Conservation (phyloP, 1,140 invertebrate genomes). For the Epicauta chinensis region DNA sequence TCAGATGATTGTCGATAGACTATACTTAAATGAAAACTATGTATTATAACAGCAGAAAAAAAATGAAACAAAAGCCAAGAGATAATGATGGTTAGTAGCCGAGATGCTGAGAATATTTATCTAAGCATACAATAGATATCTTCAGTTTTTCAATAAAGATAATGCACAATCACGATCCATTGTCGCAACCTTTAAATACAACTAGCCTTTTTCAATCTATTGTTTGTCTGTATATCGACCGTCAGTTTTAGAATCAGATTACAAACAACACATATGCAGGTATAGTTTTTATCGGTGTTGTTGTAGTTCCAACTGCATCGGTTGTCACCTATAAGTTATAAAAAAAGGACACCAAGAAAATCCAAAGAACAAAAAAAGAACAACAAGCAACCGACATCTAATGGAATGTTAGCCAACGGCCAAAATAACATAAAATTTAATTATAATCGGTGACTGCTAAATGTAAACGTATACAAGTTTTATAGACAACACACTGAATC, state of each 20-base stretch:
- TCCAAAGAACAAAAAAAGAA: too few species aligned
- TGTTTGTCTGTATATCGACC: background rate
- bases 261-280: background rate
- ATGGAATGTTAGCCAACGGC: too few species aligned
- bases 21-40: background rate
- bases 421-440: background rate
- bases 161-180: conserved; percentile 24
- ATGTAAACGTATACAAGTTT: conserved; percentile 8
- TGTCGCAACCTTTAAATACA: conserved; percentile 22
- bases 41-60: background rate
- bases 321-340: background rate
- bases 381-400: too few species aligned
- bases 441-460: background rate
- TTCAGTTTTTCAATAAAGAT: conserved; percentile 25
- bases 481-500: conserved; percentile 9
- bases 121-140: conserved; percentile 25
- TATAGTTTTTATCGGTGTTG: background rate
- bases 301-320: background rate
- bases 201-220: conserved; percentile 9
- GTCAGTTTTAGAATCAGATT: background rate
- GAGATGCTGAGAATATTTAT: conserved; percentile 24
- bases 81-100: conserved; percentile 22
- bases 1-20: background rate
- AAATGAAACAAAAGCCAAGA: conserved; percentile 12
- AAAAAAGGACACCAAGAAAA: too few species aligned